Evolutionary conservation across 2,113 vertebrate genomes (phyloP).

Genomic region (Egretta garzetta): DNA sequence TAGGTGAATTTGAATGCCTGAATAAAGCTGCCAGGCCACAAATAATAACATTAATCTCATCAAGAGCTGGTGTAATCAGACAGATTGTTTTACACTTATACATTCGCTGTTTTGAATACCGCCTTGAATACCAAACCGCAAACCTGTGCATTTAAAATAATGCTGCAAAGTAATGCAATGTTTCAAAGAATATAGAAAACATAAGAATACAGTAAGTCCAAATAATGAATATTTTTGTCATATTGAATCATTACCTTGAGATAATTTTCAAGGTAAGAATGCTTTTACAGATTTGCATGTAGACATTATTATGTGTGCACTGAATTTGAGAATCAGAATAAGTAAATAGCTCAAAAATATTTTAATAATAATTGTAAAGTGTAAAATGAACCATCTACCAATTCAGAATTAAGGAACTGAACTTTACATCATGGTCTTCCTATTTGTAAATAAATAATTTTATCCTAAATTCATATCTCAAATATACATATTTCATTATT

Average conservation of each 20-base stretch:
- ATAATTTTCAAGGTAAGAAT: background rate
- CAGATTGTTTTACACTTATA: background rate
- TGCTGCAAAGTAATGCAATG: background rate
- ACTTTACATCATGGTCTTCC: background rate
- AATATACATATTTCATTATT: background rate
- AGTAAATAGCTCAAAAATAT: background rate
- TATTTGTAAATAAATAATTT: background rate
- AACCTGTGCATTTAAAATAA: background rate
- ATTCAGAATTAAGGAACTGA: background rate
- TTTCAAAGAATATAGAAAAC: background rate
- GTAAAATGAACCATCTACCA: background rate
- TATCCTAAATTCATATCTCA: background rate
- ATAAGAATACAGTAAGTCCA: background rate
- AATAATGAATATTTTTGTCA: background rate
- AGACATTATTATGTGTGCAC: background rate
- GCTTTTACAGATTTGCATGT: background rate
- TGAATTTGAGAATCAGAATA: background rate
- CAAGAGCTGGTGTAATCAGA: background rate
- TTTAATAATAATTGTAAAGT: background rate
- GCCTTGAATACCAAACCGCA: background rate
- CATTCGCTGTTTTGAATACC: background rate
- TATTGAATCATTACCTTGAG: background rate
- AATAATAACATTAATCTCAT: background rate
- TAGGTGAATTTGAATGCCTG: background rate
- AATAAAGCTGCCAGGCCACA: background rate